Percentiles rank a stretch among this genome's conserved stretches.
Evolutionary conservation across 2,113 vertebrate species (phyloP).

Genomic region (Atrichornis clamosus): DNA sequence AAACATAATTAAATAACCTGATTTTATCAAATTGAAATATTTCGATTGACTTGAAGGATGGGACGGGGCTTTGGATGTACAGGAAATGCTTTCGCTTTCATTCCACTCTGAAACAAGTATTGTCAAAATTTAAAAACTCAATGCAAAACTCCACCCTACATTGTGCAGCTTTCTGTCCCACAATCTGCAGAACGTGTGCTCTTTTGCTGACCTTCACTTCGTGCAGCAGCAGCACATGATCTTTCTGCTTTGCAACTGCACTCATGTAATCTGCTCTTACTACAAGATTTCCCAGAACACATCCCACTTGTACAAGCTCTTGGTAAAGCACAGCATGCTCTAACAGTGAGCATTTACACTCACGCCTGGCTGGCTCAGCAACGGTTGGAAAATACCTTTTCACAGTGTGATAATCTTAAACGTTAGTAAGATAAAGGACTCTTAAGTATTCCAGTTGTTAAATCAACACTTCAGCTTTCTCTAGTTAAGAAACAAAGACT

Average conservation of each 20-base stretch:
- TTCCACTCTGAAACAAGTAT: background rate
- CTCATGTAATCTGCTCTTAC: background rate
- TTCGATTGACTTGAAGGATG: background rate
- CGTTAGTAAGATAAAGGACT: background rate
- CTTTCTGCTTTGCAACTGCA: background rate
- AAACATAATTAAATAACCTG: background rate
- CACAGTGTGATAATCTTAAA: background rate
- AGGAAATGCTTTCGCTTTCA: background rate
- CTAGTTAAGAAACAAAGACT: background rate
- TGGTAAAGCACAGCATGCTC: background rate
- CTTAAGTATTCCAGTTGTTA: background rate
- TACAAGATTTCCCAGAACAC: background rate
- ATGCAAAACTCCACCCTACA: background rate
- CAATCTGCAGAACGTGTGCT: background rate
- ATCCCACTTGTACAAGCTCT: background rate
- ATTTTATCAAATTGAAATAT: background rate
- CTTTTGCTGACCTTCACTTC: background rate
- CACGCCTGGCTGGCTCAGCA: background rate
- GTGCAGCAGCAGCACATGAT: background rate
- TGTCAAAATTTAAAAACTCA: background rate
- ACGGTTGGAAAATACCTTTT: slow-evolving; percentile 9
- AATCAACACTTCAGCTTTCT: background rate
- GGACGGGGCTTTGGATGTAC: accelerated
- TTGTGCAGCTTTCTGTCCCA: background rate
- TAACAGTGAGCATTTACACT: background rate